Evolutionary conservation across 2,888 invertebrate species (phyloP), one percentile per base, ranked within the genome.

Genomic region (Drosophila emarginata): DNA sequence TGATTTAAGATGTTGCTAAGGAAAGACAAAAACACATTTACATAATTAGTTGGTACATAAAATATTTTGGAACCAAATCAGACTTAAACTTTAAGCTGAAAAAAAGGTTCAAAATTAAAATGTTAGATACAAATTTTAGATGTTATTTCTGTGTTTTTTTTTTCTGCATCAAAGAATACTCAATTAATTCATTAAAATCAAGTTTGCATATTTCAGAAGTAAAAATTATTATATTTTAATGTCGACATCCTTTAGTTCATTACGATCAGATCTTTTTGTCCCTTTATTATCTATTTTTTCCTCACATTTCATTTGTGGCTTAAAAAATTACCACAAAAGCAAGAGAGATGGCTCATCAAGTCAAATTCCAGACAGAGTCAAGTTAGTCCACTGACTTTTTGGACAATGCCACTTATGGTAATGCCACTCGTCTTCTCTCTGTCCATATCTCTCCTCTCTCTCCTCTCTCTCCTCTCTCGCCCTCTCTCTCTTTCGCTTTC

Each of bases 371-470:
- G 45, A 21, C 54, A 62, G 52, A 21, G 53, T 61, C 61, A 51
- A 71, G 51, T 45, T 39, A 57, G 64, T 51, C 51, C 50, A 54
- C 36, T 18, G 32, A 60, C 18, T 63, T 58, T 61, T 58, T 52
- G 57, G 50, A 68, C 61, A 65, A 56, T 63, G 45, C 32, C 65
- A 77, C 77, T 72, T 77, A 71, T 37, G 64, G 45, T 62, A 65
- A 56, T 67, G 60, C 64, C 37, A 32, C 4, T 32, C 9, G 32
- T 32, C 32, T 28, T 6, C 54, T 58, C 54, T 52, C 53, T 39
- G 28, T 39, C 58, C 12, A 4, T 28, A 32, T 12, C 7, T 23
- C 23, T 23, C 51, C 54, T 28, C 23, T 26, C 21, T 39, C 23
- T 40, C 58, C 12, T 26, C 26, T 26, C 51, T 15, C 57, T 45